Conservation (phyloP, 2,797 vertebrate genomes). For the Acestrorhynchus altus region DNA sequence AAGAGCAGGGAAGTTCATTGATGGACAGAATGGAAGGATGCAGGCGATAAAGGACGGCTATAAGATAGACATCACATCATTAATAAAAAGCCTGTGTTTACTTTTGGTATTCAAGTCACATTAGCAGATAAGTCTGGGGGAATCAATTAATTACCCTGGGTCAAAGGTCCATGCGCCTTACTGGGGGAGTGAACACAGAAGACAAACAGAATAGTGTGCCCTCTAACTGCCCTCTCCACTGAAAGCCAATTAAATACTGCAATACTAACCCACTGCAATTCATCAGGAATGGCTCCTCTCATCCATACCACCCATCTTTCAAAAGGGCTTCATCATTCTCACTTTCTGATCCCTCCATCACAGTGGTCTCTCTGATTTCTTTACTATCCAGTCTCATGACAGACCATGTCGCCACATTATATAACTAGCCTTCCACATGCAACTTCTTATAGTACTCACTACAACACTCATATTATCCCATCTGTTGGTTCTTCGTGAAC, state of each 20-base stretch:
- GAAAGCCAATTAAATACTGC: constrained; percentile 42
- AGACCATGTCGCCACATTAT: not conserved
- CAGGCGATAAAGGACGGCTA: constrained; percentile 38
- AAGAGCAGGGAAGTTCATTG: constrained; percentile 25
- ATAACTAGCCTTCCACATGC: not conserved
- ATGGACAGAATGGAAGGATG: constrained; percentile 1
- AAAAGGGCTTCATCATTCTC: constrained; percentile 27
- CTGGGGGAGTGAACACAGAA: constrained; percentile 43
- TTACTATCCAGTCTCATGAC: not conserved
- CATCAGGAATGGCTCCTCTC: not conserved
- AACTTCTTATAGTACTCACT: not conserved
- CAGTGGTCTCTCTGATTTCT: not conserved
- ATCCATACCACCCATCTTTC: not conserved
- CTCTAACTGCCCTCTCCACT: constrained; percentile 60
- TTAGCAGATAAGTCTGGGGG: constrained; percentile 57
- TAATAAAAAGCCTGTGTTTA: constrained; percentile 64
- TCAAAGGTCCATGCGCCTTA: constrained; percentile 62
- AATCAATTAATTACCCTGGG: constrained; percentile 65
- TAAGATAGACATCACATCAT: constrained; percentile 69
- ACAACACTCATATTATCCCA: not conserved
- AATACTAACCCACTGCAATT: constrained; percentile 13
- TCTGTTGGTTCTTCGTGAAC: not conserved
- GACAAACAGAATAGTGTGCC: constrained; percentile 56
- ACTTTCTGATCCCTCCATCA: constrained; percentile 3
- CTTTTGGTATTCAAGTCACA: constrained; percentile 56